A percentile compares a stretch with the other conserved stretches of the same genome.
Evolutionary conservation across 1,140 invertebrate species (phyloP).

Genomic region (Psilanteris sp.): DNA sequence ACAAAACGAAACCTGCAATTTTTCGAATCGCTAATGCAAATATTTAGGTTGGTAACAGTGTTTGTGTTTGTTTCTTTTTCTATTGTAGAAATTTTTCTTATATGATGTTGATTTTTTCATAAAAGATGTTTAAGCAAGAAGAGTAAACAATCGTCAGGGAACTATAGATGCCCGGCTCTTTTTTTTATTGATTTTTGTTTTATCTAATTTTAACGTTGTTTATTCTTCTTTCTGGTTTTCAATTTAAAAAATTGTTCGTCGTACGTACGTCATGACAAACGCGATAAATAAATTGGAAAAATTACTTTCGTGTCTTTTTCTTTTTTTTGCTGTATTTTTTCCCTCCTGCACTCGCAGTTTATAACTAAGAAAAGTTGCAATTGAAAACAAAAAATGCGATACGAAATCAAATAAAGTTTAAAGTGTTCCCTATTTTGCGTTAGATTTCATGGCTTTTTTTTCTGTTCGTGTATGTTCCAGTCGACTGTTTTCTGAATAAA

Average conservation of each 20-base stretch:
- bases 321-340: not conserved
- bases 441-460: no score
- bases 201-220: slow-evolving; percentile 32
- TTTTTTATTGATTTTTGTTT: slow-evolving; percentile 39
- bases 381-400: not conserved
- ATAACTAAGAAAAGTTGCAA: slow-evolving; percentile 3
- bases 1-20: slow-evolving; percentile 5
- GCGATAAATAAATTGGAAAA: slow-evolving; percentile 27
- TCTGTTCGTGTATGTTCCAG: no score
- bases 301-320: slow-evolving; percentile 1
- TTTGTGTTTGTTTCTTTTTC: slow-evolving; percentile 31
- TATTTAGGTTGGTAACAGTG: slow-evolving; percentile 13
- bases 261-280: slow-evolving; percentile 5
- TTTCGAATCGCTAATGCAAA: slow-evolving; percentile 17
- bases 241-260: slow-evolving; percentile 25
- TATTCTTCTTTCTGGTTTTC: slow-evolving; percentile 22
- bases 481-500: no score
- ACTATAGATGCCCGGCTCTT: slow-evolving; percentile 5
- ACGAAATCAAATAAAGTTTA: no score
- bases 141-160: slow-evolving; percentile 30
- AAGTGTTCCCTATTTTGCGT: no score
- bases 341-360: not conserved
- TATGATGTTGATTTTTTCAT: slow-evolving; percentile 50
- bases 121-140: slow-evolving; percentile 46
- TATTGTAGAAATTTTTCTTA: slow-evolving; percentile 13